Conservation (phyloP, 2,113 vertebrate species). For the Urocolius indicus region DNA sequence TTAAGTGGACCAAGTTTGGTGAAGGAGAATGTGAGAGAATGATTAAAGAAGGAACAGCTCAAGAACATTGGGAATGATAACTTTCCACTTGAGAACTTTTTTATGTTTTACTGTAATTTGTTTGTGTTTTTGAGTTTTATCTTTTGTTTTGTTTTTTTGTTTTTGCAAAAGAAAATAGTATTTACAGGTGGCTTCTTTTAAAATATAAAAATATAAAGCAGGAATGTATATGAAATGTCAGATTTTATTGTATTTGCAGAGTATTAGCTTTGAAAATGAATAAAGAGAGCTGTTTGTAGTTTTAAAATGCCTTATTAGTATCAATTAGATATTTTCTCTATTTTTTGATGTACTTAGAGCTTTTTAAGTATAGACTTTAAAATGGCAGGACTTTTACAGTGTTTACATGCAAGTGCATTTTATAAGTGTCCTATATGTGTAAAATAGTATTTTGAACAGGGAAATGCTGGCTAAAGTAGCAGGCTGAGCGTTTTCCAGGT, state of each 20-base stretch:
- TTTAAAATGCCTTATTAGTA: slow-evolving; percentile 92
- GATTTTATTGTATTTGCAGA: slow-evolving; percentile 96
- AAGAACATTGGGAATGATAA: slow-evolving; percentile 81
- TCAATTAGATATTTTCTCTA: slow-evolving; percentile 90
- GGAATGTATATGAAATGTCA: slow-evolving; percentile 97
- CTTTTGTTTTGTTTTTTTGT: slow-evolving; percentile 67
- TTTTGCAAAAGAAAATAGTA: slow-evolving; percentile 93
- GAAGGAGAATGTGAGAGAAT: slow-evolving; percentile 78
- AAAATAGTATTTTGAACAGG: slow-evolving; percentile 85
- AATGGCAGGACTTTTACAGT: slow-evolving; percentile 92
- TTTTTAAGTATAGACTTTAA: slow-evolving; percentile 90
- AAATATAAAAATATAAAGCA: slow-evolving; percentile 93
- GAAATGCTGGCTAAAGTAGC: slow-evolving; percentile 77
- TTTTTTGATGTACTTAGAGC: slow-evolving; percentile 95
- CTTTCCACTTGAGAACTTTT: slow-evolving; percentile 93
- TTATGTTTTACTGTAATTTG: slow-evolving; percentile 93
- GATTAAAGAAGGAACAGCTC: slow-evolving; percentile 82
- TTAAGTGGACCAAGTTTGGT: slow-evolving; percentile 88
- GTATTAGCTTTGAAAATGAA: slow-evolving; percentile 93
- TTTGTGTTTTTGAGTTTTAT: slow-evolving; percentile 59
- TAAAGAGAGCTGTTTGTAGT: slow-evolving; percentile 93
- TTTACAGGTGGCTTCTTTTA: slow-evolving; percentile 94
- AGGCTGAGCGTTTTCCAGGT: slow-evolving; percentile 79
- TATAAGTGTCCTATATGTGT: slow-evolving; percentile 91
- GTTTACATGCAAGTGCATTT: slow-evolving; percentile 97